Percentiles rank a stretch among this genome's conserved stretches.
These are phyloP conservation scores for Notarius lentiginosus DNA, from an alignment of 2,113 vertebrate species.

Conservation along the genomic window DNA sequence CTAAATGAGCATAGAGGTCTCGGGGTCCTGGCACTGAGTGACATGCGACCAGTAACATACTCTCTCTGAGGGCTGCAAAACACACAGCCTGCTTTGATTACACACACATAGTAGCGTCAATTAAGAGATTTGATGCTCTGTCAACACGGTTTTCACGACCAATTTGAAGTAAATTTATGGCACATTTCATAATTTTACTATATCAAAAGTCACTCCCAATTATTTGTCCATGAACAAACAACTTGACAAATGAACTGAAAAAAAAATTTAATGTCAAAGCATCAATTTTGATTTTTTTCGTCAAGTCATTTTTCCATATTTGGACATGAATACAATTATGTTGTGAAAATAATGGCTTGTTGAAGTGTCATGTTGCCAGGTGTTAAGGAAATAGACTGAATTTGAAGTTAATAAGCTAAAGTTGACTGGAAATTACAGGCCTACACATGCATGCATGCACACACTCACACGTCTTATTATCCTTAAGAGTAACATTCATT, in stretches of 20 bases:
- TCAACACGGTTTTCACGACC: constrained; percentile 66
- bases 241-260: constrained; percentile 61
- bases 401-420: constrained; percentile 33
- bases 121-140: constrained; percentile 69
- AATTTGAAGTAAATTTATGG: constrained; percentile 65
- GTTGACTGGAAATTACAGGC: constrained; percentile 30
- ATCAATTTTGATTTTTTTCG: constrained; percentile 32
- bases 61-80: constrained; percentile 77
- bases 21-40: constrained; percentile 95
- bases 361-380: constrained; percentile 47
- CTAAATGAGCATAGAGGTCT: constrained; percentile 96
- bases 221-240: constrained; percentile 63
- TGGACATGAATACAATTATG: constrained; percentile 48
- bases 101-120: constrained; percentile 73
- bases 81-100: constrained; percentile 72
- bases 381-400: constrained; percentile 25
- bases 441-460: not conserved
- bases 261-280: constrained; percentile 58
- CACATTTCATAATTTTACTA: constrained; percentile 60
- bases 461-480: not conserved
- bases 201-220: constrained; percentile 70
- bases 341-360: constrained; percentile 52
- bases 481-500: too few species aligned
- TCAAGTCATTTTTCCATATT: constrained; percentile 43
- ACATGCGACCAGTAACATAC: constrained; percentile 90